A percentile compares a stretch with the other conserved stretches of the same genome.
phyloP scores from a whole-genome alignment of 2,888 invertebrate genomes.

The Mesorhabditis spiculigera region DNA sequence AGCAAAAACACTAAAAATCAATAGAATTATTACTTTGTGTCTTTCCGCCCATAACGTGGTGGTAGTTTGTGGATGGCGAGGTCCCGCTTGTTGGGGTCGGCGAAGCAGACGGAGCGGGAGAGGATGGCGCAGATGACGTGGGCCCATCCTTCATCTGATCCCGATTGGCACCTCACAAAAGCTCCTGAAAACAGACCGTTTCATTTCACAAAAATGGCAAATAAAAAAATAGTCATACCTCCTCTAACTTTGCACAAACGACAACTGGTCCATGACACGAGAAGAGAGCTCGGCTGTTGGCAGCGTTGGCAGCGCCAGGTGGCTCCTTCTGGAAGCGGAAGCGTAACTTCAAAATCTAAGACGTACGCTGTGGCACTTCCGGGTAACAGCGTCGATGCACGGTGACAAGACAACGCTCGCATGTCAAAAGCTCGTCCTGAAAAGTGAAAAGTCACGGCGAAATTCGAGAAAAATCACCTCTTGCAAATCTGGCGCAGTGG shows the following conservation, averaged over 20 bases:
- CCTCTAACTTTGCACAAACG: not conserved
- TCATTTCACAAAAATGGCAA: not conserved
- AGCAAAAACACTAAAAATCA: not conserved
- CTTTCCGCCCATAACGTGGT: not conserved
- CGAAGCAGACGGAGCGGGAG: slow-evolving; percentile 17
- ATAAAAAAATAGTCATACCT: not conserved
- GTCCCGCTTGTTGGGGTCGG: not conserved
- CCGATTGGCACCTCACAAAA: slow-evolving; percentile 1
- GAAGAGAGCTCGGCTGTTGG: slow-evolving; percentile 39
- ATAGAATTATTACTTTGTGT: not conserved
- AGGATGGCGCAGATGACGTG: slow-evolving; percentile 48
- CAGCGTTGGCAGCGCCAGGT: slow-evolving; percentile 45
- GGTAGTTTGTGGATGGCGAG: not conserved
- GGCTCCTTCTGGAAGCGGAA: slow-evolving; percentile 7
- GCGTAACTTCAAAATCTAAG: slow-evolving; percentile 2
- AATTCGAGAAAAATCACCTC: slow-evolving; percentile 28
- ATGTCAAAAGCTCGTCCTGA: slow-evolving; percentile 63
- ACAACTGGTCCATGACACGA: slow-evolving; percentile 23
- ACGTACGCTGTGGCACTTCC: slow-evolving; percentile 10
- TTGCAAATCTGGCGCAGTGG: not conserved
- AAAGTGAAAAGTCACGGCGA: not conserved
- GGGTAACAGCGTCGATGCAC: slow-evolving; percentile 64
- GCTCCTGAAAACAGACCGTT: not conserved
- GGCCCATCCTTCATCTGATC: slow-evolving; percentile 26
- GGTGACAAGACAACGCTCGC: slow-evolving; percentile 65